Base-by-base conservation (phyloP, 2,888 invertebrate species). In the Dioctria rufipes region DNA sequence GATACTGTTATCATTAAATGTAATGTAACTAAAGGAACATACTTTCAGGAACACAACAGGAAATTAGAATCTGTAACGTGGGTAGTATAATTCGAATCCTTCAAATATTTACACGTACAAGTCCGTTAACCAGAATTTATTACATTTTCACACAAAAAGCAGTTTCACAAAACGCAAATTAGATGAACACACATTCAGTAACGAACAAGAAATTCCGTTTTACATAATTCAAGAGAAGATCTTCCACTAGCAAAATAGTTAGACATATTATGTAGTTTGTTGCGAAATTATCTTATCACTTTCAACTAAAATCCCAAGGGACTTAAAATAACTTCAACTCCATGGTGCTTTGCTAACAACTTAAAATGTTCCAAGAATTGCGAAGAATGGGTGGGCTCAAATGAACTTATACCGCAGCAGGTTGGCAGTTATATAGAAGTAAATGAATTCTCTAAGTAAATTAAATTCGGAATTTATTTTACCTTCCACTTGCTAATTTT, bases 281-380 rank as follows among this genome's bases (percentile, higher is more conserved):
- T 69, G 69, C 51, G 46, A 37, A 65, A 69, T 51, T 69, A 69
- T 51, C 49, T 9, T 69, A 69, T 51, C n/a, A 51, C 39, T 54
- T 51, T 69, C 6, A 69, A 51, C 69, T 51, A 9, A 11, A 37
- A 69, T 54, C 11, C 46, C 39, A n/a, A 3, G n/a, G 8, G 37
- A 51, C 51, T 69, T 69, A 43, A 25, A 4, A 3, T 25, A 69
- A 67, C 6, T 54, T 54, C 54, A 8, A 4, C 11, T 54, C 11
- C n/a, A 25, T 25, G 25, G 25, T 25, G 25, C 25, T 25, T 25
- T 2, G 25, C 25, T 25, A 25, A 25, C 25, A 25, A 25, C 25
- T 25, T 25, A 25, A 25, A 25, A 25, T 25, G 25, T 25, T 1
- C 25, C 25, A 25, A 25, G 25, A 25, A 25, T 25, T 25, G 25